Conservation (phyloP, 1,140 invertebrate species). For the Ips nitidus region DNA sequence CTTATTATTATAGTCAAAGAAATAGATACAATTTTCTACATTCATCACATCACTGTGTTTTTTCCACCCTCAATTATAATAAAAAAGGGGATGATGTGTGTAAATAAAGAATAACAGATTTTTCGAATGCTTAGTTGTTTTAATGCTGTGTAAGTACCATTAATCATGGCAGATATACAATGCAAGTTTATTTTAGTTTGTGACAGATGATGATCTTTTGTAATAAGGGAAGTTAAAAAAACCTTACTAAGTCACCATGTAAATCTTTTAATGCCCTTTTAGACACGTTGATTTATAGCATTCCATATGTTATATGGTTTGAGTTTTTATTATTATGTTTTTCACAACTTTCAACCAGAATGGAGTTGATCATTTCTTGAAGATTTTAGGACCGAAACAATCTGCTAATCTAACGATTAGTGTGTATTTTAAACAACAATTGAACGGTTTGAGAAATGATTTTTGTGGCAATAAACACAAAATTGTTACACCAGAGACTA, state of each 20-base stretch:
- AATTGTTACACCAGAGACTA: not conserved
- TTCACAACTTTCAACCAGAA: no score
- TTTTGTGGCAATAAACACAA: no score
- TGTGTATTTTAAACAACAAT: no score
- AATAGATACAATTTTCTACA: not conserved
- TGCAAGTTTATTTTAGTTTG: constrained; percentile 8
- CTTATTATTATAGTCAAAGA: not conserved
- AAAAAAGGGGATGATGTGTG: constrained; percentile 1
- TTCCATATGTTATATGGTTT: not conserved
- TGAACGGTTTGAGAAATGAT: no score
- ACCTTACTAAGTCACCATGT: not conserved
- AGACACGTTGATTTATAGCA: not conserved
- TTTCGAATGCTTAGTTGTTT: constrained; percentile 10
- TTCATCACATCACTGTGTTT: not conserved
- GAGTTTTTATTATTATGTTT: no score
- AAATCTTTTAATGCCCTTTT: constrained; percentile 1
- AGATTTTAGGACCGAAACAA: no score
- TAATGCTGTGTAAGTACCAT: constrained; percentile 10
- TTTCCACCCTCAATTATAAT: not conserved
- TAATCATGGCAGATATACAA: constrained; percentile 16
- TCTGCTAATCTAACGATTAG: no score
- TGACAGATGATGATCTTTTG: constrained; percentile 5
- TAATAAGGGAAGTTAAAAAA: not conserved
- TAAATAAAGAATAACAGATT: constrained; percentile 12
- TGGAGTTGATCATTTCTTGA: no score